Conservation (phyloP, 2,113 vertebrate species). For the Pogonocichla stellata region DNA sequence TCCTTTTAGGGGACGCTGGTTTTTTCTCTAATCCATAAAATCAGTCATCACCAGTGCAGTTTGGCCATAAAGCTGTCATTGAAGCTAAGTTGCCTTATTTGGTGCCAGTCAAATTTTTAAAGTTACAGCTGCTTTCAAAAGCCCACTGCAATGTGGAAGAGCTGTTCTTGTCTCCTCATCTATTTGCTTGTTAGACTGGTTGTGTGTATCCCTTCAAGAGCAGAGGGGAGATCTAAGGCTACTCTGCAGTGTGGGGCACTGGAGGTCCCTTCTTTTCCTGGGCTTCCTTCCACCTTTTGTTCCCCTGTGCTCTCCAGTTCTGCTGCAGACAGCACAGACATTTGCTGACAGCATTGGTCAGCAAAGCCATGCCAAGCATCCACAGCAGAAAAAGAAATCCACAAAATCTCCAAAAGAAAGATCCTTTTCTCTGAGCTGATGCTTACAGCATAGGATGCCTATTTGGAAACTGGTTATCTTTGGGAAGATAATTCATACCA, state of each 20-base stretch:
- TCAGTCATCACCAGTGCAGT: not conserved
- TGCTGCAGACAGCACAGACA: not conserved
- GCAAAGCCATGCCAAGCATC: not conserved
- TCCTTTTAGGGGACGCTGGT: not conserved
- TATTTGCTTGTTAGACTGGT: not conserved
- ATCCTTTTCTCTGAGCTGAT: not conserved
- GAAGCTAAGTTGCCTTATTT: not conserved
- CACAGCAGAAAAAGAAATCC: not conserved
- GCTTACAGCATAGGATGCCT: not conserved
- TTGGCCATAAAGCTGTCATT: not conserved
- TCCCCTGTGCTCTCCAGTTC: not conserved
- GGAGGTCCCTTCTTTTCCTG: not conserved
- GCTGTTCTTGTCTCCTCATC: not conserved
- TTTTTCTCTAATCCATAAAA: constrained; percentile 1
- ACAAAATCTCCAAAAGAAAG: not conserved
- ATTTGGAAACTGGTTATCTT: not conserved
- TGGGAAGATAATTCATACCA: not conserved
- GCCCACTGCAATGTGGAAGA: not conserved
- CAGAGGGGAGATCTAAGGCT: not conserved
- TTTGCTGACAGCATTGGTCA: not conserved
- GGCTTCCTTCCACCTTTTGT: not conserved
- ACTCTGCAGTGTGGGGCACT: not conserved
- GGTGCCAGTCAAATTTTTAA: not conserved
- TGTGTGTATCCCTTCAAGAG: not conserved
- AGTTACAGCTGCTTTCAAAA: not conserved